A percentile compares a stretch with the other conserved stretches of the same genome.
Conservation (phyloP, 2,113 vertebrate genomes). For the Bucco capensis region DNA sequence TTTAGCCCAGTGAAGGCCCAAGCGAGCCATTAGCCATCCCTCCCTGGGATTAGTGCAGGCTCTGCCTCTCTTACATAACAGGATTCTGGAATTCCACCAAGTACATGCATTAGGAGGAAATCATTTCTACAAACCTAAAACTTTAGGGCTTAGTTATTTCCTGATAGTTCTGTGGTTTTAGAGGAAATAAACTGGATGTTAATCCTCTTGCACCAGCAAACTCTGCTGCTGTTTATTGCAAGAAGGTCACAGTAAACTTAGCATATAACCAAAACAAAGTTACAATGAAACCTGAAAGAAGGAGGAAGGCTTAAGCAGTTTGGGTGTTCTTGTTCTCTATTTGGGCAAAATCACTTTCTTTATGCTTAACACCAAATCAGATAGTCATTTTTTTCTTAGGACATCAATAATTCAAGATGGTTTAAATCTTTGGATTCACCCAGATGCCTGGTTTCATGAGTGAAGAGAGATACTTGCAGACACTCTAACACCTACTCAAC, state of each 20-base stretch:
- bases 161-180: conserved; percentile 48
- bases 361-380: background rate
- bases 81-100: conserved; percentile 31
- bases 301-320: background rate
- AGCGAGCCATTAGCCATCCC: conserved; percentile 48
- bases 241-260: background rate
- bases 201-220: conserved; percentile 47
- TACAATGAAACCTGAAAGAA: background rate
- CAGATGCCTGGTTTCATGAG: background rate
- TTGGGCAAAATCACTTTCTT: background rate
- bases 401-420: background rate
- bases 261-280: background rate
- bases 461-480: background rate
- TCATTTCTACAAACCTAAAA: conserved; percentile 41
- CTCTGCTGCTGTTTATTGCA: background rate
- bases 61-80: conserved; percentile 46
- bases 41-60: background rate
- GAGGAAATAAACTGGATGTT: conserved; percentile 55
- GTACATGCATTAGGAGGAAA: conserved; percentile 53
- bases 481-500: background rate
- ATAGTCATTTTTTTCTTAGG: background rate
- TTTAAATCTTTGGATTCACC: background rate
- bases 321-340: background rate
- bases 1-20: conserved; percentile 31
- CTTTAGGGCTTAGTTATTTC: conserved; percentile 62